Base-by-base conservation (phyloP, 2,888 invertebrate species). In the Hirtodrosophila duncani region DNA sequence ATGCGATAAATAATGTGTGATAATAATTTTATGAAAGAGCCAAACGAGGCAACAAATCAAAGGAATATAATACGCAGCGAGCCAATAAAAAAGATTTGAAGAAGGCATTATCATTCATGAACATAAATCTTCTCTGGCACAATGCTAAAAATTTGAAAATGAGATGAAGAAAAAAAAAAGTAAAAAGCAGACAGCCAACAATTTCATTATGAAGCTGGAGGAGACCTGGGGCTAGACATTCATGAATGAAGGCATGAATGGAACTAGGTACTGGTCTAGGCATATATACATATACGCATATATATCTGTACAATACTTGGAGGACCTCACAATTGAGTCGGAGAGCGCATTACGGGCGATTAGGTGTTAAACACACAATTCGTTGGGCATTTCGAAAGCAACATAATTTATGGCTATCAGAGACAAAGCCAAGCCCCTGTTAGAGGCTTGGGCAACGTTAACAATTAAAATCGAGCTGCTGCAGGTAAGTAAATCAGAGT, bases 11-110 rank as follows among this genome's bases (percentile, higher is more conserved):
- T 63, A 69, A 80, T 69, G 80, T 80, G 80, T 78, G 81, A 80
- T 82, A 81, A 81, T 81, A 82, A 82, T 78, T 78, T 81, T 67
- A 75, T 67, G 75, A 66, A 75, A 66, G 68, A 63, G 39, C 29
- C 59, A 46, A 50, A 56, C 39, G 43, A 53, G 58, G 67, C 51
- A 78, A 81, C 70, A 80, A 75, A 71, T 75, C 80, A 75, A 61
- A 55, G 53, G 49, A 68, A 62, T 49, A 80, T 68, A 77, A 74
- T 59, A 46, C 59, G 27, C 50, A 21, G 33, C 38, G 29, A 56
- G 18, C 61, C 59, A 74, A 68, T 67, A 64, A 71, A 81, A 65
- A 71, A 62, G 71, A 77, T 70, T 80, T 77, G 53, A 71, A 48
- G 59, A 65, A 67, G 67, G 65, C 78, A 77, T 77, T 78, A 68